Conservation (phyloP, 2,797 vertebrate species). For the Sternotherus odoratus region DNA sequence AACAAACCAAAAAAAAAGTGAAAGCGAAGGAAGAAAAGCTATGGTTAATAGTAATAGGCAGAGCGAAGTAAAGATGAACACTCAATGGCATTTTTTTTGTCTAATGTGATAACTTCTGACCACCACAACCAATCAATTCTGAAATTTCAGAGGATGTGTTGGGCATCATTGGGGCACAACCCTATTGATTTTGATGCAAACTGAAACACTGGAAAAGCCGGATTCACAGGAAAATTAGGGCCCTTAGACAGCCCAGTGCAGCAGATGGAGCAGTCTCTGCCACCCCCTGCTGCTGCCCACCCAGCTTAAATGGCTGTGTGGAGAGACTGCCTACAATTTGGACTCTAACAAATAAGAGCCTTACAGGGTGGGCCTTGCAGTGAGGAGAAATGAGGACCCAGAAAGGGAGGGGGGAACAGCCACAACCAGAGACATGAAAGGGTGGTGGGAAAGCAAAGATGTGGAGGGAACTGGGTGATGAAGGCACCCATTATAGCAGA, state of each 20-base stretch:
- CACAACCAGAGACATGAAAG: no score
- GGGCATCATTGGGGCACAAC: not conserved
- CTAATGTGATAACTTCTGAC: not conserved
- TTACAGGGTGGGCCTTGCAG: slow-evolving; percentile 69
- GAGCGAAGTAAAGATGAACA: not conserved
- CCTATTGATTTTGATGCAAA: slow-evolving; percentile 18
- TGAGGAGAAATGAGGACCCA: slow-evolving; percentile 64
- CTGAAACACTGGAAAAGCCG: slow-evolving; percentile 34
- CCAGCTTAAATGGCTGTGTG: slow-evolving; percentile 48
- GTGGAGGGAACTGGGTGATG: no score
- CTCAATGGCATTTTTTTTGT: not conserved
- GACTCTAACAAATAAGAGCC: slow-evolving; percentile 74
- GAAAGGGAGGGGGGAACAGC: slow-evolving; percentile 38
- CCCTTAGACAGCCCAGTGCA: not conserved
- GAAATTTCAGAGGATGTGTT: not conserved
- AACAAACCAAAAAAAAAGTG: not conserved
- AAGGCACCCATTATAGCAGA: no score
- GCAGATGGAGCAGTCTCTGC: slow-evolving; percentile 2
- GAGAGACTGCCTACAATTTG: slow-evolving; percentile 68
- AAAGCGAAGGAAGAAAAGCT: not conserved
- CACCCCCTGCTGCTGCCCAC: slow-evolving; percentile 15
- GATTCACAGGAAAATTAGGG: slow-evolving; percentile 1
- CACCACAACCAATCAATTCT: not conserved
- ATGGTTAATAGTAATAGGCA: not conserved
- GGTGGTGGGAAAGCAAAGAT: no score